Evolutionary conservation across 2,888 invertebrate genomes (phyloP).

Genomic region (Physocephala rufipes): DNA sequence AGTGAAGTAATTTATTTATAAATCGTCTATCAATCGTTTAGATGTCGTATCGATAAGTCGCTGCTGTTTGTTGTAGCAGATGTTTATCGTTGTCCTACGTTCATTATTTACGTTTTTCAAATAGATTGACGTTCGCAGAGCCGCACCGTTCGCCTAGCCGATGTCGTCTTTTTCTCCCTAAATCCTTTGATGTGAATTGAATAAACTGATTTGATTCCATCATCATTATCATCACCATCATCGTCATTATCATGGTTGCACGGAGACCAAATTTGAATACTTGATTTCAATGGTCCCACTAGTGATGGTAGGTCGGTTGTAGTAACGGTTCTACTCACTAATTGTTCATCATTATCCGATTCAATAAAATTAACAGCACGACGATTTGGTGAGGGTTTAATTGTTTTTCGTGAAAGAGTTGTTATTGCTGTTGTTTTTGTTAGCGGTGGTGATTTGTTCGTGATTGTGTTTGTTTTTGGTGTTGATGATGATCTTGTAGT

Average conservation of each 20-base stretch:
- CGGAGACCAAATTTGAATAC: slow-evolving; percentile 24
- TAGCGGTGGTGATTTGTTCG: neutral
- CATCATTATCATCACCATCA: no score
- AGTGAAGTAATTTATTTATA: neutral
- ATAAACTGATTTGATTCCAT: slow-evolving; percentile 5
- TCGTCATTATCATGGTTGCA: no score
- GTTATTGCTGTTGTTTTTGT: slow-evolving; percentile 36
- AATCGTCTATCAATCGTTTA: slow-evolving; percentile 6
- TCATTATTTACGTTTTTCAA: neutral
- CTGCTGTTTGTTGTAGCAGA: neutral
- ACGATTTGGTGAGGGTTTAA: neutral
- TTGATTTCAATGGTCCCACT: slow-evolving; percentile 15
- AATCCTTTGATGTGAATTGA: slow-evolving; percentile 22
- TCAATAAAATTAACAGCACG: slow-evolving; percentile 14
- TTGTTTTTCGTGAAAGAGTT: slow-evolving; percentile 3
- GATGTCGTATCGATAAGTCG: no score
- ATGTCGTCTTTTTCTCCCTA: slow-evolving; percentile 3
- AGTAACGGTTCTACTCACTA: slow-evolving; percentile 15
- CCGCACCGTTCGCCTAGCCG: neutral
- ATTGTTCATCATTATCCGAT: neutral
- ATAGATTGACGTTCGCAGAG: slow-evolving; percentile 4
- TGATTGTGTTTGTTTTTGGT: neutral
- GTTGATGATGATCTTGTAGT: slow-evolving; percentile 21
- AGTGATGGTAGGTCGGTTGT: slow-evolving; percentile 21
- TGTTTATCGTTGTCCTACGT: neutral